Conservation (phyloP, 2,888 invertebrate genomes). For the Sepiola atlantica region DNA sequence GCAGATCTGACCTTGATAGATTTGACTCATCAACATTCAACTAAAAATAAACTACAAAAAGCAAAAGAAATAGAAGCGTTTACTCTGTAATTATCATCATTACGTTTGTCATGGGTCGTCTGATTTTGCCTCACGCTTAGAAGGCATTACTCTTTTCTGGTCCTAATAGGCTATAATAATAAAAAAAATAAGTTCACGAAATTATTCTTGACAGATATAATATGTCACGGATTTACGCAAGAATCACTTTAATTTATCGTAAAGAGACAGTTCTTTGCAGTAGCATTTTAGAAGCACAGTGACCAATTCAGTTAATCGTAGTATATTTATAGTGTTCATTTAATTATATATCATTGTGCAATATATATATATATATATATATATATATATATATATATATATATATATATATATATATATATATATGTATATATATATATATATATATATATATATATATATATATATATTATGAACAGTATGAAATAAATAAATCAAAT, state of each 20-base stretch:
- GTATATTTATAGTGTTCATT: too few relatives aligned
- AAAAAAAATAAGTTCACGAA: too few relatives aligned
- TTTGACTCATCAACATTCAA: neutral
- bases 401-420: neutral
- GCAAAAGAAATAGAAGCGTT: neutral
- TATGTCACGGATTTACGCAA: too few relatives aligned
- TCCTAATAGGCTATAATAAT: neutral
- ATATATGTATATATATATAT: too few relatives aligned
- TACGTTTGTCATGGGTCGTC: neutral
- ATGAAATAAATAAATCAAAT: neutral
- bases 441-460: too few relatives aligned
- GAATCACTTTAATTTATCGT: too few relatives aligned
- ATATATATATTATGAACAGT: neutral
- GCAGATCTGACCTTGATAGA: neutral
- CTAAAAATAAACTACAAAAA: neutral
- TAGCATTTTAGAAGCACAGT: too few relatives aligned
- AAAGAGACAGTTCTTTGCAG: too few relatives aligned
- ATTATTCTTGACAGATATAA: too few relatives aligned
- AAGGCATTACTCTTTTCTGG: neutral
- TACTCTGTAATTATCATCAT: neutral
- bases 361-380: neutral
- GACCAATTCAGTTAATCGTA: too few relatives aligned
- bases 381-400: neutral
- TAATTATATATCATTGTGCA: neutral
- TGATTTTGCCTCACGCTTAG: neutral